Evolutionary conservation across 64 coral and sea anemone genomes (phyloP).

Genomic region (Actinia tenebrosa): DNA sequence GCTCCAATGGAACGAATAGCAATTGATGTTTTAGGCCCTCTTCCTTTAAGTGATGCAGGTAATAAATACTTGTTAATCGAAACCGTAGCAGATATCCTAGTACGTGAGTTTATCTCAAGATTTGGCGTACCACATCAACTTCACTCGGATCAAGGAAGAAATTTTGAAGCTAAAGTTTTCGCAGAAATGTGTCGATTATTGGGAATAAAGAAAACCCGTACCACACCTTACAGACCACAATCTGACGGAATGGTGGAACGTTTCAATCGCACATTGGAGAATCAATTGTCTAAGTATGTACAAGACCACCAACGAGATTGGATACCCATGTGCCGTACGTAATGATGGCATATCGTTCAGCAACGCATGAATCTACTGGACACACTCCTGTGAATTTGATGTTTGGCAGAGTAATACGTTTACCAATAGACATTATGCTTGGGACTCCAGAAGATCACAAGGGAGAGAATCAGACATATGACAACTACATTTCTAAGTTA

Average conservation of each 20-base stretch:
- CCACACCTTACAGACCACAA: neutral
- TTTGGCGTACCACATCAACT: neutral
- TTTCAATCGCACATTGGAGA: too few species aligned
- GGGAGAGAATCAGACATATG: neutral
- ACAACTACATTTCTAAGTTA: too few species aligned
- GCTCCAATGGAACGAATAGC: constrained; percentile 25
- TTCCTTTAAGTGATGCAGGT: neutral
- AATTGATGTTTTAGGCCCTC: constrained; percentile 10
- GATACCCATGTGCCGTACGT: neutral
- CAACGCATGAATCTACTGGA: constrained; percentile 24
- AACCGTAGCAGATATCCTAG: constrained; percentile 4
- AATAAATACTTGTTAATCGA: neutral
- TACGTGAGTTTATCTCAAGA: neutral
- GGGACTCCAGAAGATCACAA: neutral
- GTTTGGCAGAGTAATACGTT: constrained; percentile 31
- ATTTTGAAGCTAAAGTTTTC: constrained; percentile 22
- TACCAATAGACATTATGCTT: constrained; percentile 45
- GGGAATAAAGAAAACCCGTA: neutral
- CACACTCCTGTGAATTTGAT: constrained; percentile 20
- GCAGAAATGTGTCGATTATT: constrained; percentile 5
- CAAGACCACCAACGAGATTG: too few species aligned
- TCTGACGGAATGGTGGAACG: too few species aligned
- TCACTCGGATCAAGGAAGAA: constrained; percentile 35
- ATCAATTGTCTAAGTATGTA: too few species aligned
- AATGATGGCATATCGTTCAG: constrained; percentile 49